A percentile compares a stretch with the other conserved stretches of the same genome.
Conservation (phyloP, 2,888 invertebrate genomes). For the Spilosoma lubricipeda region DNA sequence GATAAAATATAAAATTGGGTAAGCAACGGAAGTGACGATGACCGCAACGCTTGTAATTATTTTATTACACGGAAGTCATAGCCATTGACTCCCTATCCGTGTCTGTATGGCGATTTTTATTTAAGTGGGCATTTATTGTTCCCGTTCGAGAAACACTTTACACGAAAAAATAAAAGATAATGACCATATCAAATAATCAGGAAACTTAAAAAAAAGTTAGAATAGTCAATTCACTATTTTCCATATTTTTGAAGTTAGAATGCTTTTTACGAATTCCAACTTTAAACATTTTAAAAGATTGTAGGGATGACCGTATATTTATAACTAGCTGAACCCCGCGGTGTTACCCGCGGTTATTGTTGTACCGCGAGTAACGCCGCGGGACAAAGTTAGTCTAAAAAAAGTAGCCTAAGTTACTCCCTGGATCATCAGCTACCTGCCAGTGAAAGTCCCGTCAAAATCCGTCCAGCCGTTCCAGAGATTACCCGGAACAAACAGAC, state of each 20-base stretch:
- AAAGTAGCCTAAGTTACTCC: too few species aligned
- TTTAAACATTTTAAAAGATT: conserved; percentile 47
- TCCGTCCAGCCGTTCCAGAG: too few species aligned
- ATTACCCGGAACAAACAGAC: too few species aligned
- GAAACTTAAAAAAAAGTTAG: not conserved
- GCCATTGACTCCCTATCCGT: conserved; percentile 42
- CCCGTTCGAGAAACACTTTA: not conserved
- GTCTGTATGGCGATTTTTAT: conserved; percentile 33
- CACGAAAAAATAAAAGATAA: not conserved
- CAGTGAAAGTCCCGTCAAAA: too few species aligned
- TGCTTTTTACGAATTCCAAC: conserved; percentile 24
- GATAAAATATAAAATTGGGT: conserved; percentile 28
- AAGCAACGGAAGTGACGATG: conserved; percentile 49
- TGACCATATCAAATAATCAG: not conserved
- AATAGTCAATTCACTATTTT: not conserved
- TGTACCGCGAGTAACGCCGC: too few species aligned
- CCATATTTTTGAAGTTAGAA: conserved; percentile 19
- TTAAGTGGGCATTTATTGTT: conserved; percentile 14
- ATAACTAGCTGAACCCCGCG: too few species aligned
- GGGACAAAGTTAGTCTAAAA: too few species aligned
- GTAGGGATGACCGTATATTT: conserved; percentile 45
- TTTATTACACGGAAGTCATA: conserved; percentile 48
- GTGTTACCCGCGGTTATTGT: too few species aligned
- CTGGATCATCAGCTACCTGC: too few species aligned
- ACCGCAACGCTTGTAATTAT: conserved; percentile 47